These are phyloP conservation scores for Hyles euphorbiae DNA, from an alignment of 1,140 invertebrate genomes.

Conservation along the genomic window DNA sequence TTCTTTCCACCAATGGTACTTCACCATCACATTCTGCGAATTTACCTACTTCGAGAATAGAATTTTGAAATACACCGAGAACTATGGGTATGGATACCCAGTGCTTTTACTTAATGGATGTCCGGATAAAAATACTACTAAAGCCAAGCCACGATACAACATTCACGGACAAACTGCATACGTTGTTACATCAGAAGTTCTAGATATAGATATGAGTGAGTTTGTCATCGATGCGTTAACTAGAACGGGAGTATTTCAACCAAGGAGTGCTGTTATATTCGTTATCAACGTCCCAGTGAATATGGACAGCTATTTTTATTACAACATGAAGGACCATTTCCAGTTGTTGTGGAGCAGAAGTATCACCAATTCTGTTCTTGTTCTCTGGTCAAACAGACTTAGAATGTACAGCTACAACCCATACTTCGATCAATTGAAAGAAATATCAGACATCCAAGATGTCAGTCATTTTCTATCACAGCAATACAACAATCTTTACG, in stretches of 20 bases:
- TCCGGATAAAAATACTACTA: slow-evolving; percentile 41
- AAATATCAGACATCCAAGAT: slow-evolving; percentile 46
- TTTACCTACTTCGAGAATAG: slow-evolving; percentile 67
- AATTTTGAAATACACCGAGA: slow-evolving; percentile 62
- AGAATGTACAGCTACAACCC: slow-evolving; percentile 58
- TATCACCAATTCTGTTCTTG: slow-evolving; percentile 57
- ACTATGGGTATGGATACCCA: slow-evolving; percentile 49
- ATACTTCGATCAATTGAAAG: slow-evolving; percentile 47
- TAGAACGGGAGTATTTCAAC: slow-evolving; percentile 60
- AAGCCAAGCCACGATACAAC: slow-evolving; percentile 49
- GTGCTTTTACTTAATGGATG: slow-evolving; percentile 59
- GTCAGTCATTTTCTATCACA: slow-evolving; percentile 33
- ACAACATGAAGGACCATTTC: slow-evolving; percentile 50
- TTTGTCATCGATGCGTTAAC: slow-evolving; percentile 45
- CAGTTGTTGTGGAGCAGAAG: slow-evolving; percentile 51
- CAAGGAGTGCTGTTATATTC: slow-evolving; percentile 59
- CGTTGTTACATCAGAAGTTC: slow-evolving; percentile 48
- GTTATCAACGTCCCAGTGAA: slow-evolving; percentile 48
- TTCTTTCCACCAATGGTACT: slow-evolving; percentile 62
- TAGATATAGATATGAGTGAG: slow-evolving; percentile 48
- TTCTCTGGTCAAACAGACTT: slow-evolving; percentile 40
- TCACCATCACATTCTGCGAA: slow-evolving; percentile 62
- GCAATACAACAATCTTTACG: slow-evolving; percentile 52
- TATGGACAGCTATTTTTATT: slow-evolving; percentile 52
- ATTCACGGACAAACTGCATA: slow-evolving; percentile 62